These are phyloP conservation scores for Metaphire vulgaris DNA, from an alignment of 1,140 invertebrate genomes.

Conservation along the genomic window DNA sequence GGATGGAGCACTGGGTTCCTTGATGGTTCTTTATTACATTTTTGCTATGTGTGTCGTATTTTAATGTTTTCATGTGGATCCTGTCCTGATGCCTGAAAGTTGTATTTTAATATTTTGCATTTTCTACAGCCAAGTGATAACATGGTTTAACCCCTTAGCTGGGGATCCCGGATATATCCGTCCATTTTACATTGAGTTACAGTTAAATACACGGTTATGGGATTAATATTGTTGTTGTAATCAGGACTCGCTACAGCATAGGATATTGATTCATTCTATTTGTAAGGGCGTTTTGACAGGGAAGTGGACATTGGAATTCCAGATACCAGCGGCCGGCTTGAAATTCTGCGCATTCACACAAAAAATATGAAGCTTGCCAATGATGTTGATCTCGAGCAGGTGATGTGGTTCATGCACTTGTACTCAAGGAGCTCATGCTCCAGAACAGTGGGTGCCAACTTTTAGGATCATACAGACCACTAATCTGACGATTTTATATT, in stretches of 20 bases:
- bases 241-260: neutral
- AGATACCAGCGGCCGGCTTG: slow-evolving; percentile 91
- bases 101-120: neutral
- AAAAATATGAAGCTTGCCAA: slow-evolving; percentile 99
- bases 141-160: too few relatives aligned
- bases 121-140: too few relatives aligned
- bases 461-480: neutral
- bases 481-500: neutral
- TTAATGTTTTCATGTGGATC: neutral
- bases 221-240: too few relatives aligned
- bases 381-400: slow-evolving; percentile 88
- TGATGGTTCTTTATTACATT: neutral
- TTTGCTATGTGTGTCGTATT: neutral
- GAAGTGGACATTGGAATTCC: slow-evolving; percentile 99
- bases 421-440: neutral
- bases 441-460: too few relatives aligned
- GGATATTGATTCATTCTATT: slow-evolving; percentile 8
- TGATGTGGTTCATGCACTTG: neutral
- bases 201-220: too few relatives aligned
- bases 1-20: too few relatives aligned
- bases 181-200: too few relatives aligned
- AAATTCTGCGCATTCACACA: slow-evolving; percentile 95
- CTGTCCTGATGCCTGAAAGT: neutral
- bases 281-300: slow-evolving; percentile 80
- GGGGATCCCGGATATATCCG: too few relatives aligned